Evolutionary conservation across 2,888 invertebrate genomes (phyloP).

Genomic region (Panzeria rudis): DNA sequence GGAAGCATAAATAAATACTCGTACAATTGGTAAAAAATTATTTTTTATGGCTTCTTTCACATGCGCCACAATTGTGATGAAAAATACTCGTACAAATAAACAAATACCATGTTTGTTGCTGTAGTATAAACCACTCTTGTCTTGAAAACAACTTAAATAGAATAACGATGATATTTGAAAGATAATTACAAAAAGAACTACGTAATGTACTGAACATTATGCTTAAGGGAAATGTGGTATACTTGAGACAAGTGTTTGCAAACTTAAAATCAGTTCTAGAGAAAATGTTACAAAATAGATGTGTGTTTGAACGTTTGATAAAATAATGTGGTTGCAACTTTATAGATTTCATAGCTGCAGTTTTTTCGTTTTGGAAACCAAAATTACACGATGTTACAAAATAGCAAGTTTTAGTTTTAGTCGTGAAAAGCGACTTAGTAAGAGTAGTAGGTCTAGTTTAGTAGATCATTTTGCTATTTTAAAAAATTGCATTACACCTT

Average conservation of each 20-base stretch:
- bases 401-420: no score
- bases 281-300: slow-evolving; percentile 13
- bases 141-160: slow-evolving; percentile 31
- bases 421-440: no score
- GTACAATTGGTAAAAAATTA: slow-evolving; percentile 35
- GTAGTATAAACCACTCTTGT: slow-evolving; percentile 15
- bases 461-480: no score
- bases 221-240: slow-evolving; percentile 39
- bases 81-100: slow-evolving; percentile 30
- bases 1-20: slow-evolving; percentile 49
- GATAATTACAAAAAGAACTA: slow-evolving; percentile 54
- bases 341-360: no score
- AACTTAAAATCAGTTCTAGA: slow-evolving; percentile 24
- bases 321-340: slow-evolving; percentile 24
- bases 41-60: slow-evolving; percentile 57
- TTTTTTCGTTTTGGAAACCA: no score
- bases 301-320: background rate
- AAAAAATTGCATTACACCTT: no score
- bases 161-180: slow-evolving; percentile 49
- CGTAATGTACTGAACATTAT: slow-evolving; percentile 17
- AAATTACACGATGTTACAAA: no score
- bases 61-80: slow-evolving; percentile 61
- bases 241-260: slow-evolving; percentile 28
- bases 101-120: background rate
- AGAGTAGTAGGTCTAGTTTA: no score